Conservation (phyloP, 2,113 vertebrate genomes). For the Dicaeum eximium region DNA sequence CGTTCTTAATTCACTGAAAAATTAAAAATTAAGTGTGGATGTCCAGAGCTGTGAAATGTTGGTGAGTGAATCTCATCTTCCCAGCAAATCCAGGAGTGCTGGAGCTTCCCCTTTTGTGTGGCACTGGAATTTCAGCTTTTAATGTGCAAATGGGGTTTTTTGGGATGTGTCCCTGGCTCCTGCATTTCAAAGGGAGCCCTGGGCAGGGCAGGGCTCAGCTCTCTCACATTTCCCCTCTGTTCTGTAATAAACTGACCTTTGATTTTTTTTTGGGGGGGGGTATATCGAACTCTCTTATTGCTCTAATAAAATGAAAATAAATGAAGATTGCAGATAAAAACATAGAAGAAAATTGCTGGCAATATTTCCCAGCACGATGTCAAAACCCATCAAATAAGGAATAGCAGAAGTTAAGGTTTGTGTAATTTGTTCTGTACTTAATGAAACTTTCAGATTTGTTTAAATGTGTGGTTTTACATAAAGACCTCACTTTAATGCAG, state of each 20-base stretch:
- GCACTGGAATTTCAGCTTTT: not conserved
- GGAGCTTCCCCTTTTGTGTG: not conserved
- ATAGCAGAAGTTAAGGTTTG: not conserved
- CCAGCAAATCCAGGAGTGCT: not conserved
- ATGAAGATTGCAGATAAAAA: not conserved
- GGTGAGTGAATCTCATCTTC: not conserved
- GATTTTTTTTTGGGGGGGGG: not conserved
- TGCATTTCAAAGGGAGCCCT: not conserved
- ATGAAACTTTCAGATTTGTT: not conserved
- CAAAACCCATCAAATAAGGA: not conserved
- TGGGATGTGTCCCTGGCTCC: not conserved
- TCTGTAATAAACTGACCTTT: not conserved
- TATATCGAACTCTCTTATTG: not conserved
- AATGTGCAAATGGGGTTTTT: not conserved
- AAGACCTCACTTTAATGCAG: not conserved
- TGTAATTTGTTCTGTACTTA: not conserved
- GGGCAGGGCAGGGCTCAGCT: not conserved
- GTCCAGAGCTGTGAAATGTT: not conserved
- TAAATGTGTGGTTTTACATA: not conserved
- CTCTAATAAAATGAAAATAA: not conserved
- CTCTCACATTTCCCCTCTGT: not conserved
- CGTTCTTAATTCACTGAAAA: not conserved
- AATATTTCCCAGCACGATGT: not conserved
- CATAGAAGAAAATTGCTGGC: not conserved
- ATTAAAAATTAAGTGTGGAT: accelerated